Evolutionary conservation across 2,888 invertebrate species (phyloP).

Genomic region (Netelia inedita): DNA sequence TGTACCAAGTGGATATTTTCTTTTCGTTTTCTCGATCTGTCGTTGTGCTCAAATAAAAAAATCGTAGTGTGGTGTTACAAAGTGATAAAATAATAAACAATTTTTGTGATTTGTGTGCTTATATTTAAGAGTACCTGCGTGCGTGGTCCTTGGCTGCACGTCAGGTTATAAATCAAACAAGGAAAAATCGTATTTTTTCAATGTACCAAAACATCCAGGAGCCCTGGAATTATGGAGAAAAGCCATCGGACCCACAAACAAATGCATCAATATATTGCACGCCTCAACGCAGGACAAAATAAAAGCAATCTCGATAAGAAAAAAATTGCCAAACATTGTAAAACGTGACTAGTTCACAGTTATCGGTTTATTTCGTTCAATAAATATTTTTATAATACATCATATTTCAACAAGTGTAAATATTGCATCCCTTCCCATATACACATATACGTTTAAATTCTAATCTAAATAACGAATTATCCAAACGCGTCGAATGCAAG

Average conservation of each 20-base stretch:
- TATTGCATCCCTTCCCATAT: conserved; percentile 44
- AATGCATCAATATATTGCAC: no score
- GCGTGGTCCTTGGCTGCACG: no score
- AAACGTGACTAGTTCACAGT: no score
- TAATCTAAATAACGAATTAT: no score
- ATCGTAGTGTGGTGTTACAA: conserved; percentile 8
- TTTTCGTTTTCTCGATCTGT: conserved; percentile 2
- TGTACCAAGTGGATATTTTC: not conserved
- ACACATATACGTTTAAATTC: conserved; percentile 73
- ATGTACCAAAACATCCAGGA: conserved; percentile 31
- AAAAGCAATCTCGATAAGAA: conserved; percentile 2
- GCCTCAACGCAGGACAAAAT: not conserved
- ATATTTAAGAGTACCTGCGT: conserved; percentile 9
- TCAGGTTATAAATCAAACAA: conserved; percentile 47
- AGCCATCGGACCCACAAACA: conserved; percentile 2
- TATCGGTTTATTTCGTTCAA: no score
- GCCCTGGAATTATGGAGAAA: conserved; percentile 23
- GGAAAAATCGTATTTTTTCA: conserved; percentile 56
- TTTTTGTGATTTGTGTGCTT: not conserved
- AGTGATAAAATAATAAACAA: conserved; percentile 12
- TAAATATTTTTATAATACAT: no score
- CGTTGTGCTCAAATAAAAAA: not conserved
- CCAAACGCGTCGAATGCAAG: no score
- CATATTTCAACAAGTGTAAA: no score
- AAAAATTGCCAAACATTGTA: not conserved